Conservation (phyloP, 2,888 invertebrate genomes). For the Sclerodermus sp. region DNA sequence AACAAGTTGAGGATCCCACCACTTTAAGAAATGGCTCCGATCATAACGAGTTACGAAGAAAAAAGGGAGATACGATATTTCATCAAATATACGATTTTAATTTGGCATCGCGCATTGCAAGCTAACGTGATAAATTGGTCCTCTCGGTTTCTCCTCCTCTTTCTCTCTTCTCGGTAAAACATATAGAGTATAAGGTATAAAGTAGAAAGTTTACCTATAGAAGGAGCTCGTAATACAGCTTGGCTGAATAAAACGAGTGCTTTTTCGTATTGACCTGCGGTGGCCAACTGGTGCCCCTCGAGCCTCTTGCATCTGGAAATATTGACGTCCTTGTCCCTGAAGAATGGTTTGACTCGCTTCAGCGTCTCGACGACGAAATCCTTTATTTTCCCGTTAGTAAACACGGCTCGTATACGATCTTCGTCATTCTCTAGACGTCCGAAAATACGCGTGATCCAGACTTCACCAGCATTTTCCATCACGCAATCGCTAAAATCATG, state of each 20-base stretch:
- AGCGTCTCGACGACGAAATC: constrained; percentile 62
- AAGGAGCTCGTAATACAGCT: constrained; percentile 73
- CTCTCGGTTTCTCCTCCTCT: background rate
- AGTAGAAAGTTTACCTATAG: constrained; percentile 59
- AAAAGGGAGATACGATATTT: no score
- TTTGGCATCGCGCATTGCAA: no score
- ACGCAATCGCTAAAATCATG: constrained; percentile 67
- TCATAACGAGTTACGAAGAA: no score
- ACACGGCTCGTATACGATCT: constrained; percentile 63
- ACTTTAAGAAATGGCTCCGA: no score
- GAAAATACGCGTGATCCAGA: constrained; percentile 67
- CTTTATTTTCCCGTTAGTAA: constrained; percentile 61
- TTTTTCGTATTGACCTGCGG: constrained; percentile 61
- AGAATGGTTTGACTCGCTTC: constrained; percentile 68
- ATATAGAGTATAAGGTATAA: background rate
- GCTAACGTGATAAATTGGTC: background rate
- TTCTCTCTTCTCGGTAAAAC: background rate
- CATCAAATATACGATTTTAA: no score
- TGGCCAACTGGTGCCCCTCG: constrained; percentile 65
- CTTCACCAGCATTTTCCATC: constrained; percentile 59
- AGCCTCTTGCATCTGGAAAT: constrained; percentile 65
- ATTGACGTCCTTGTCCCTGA: constrained; percentile 68
- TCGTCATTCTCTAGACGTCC: constrained; percentile 63
- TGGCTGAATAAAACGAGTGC: constrained; percentile 71
- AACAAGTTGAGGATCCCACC: background rate